phyloP scores from a whole-genome alignment of 53 echinoderm and acorn worm species.

The Henricia sp. region DNA sequence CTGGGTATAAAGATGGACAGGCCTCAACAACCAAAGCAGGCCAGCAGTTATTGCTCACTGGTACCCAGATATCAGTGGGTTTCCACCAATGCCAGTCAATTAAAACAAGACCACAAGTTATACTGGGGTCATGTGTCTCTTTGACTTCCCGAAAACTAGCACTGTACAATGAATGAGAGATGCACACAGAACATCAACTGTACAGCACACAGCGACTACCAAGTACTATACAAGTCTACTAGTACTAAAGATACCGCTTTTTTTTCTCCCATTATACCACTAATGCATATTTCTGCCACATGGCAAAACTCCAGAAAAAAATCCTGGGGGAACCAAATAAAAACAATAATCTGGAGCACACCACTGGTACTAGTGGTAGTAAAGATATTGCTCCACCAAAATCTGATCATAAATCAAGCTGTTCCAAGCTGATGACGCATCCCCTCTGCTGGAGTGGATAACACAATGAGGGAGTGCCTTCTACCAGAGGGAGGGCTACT shows the following conservation, averaged over 20 bases:
- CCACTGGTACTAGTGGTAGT: constrained; percentile 48
- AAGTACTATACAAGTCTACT: constrained; percentile 16
- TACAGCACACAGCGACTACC: background rate
- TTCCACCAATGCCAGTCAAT: constrained; percentile 47
- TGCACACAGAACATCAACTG: background rate
- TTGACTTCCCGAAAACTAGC: background rate
- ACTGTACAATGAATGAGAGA: too few relatives aligned
- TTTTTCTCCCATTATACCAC: background rate
- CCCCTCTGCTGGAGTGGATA: constrained; percentile 30
- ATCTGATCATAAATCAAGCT: constrained; percentile 36
- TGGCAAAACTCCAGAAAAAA: constrained; percentile 36
- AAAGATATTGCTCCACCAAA: constrained; percentile 40
- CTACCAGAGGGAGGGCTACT: constrained; percentile 35
- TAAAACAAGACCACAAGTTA: constrained; percentile 54
- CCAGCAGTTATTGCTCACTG: constrained; percentile 33
- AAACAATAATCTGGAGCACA: constrained; percentile 61
- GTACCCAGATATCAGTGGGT: too few relatives aligned
- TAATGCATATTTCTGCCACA: constrained; percentile 32
- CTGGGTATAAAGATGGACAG: constrained; percentile 59
- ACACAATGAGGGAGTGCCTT: background rate
- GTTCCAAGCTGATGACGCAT: background rate
- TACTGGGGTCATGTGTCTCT: constrained; percentile 15
- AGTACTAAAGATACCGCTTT: background rate
- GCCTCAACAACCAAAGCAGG: constrained; percentile 8
- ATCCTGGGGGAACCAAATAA: constrained; percentile 48